Conservation (phyloP, 2,888 invertebrate species). For the Harpagoxenus sublaevis region DNA sequence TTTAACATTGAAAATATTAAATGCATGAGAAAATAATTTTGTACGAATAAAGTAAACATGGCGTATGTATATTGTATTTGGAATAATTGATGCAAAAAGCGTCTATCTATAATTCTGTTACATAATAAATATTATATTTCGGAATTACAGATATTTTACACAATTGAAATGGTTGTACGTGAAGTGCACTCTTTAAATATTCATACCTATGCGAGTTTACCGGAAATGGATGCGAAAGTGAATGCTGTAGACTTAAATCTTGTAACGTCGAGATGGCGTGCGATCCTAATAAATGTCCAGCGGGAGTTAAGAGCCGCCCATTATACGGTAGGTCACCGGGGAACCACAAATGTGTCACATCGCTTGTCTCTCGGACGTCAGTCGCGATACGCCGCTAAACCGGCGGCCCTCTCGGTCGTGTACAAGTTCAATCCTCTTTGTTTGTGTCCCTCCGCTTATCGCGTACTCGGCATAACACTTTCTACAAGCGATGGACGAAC, state of each 20-base stretch:
- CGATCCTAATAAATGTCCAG: conserved; percentile 67
- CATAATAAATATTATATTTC: conserved; percentile 5
- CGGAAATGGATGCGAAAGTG: background rate
- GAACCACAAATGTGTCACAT: conserved; percentile 81
- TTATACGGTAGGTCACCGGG: conserved; percentile 73
- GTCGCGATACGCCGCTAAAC: conserved; percentile 64
- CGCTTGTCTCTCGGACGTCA: conserved; percentile 66
- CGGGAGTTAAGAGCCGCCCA: conserved; percentile 40
- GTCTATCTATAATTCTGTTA: background rate
- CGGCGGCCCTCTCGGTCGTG: conserved; percentile 61
- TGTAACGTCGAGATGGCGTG: conserved; percentile 37
- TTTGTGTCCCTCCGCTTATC: conserved; percentile 45
- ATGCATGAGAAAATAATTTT: conserved; percentile 17
- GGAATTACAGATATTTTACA: background rate
- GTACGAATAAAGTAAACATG: background rate
- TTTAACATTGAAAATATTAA: conserved; percentile 9
- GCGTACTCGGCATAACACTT: conserved; percentile 50
- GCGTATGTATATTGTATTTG: background rate
- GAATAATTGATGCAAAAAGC: background rate
- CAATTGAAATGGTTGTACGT: background rate
- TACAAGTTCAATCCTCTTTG: conserved; percentile 57
- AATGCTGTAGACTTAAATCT: conserved; percentile 32
- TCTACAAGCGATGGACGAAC: conserved; percentile 45
- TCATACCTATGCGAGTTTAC: background rate
- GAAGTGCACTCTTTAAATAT: background rate